phyloP scores from a whole-genome alignment of 2,888 invertebrate genomes.

The Drosophila mimetica region DNA sequence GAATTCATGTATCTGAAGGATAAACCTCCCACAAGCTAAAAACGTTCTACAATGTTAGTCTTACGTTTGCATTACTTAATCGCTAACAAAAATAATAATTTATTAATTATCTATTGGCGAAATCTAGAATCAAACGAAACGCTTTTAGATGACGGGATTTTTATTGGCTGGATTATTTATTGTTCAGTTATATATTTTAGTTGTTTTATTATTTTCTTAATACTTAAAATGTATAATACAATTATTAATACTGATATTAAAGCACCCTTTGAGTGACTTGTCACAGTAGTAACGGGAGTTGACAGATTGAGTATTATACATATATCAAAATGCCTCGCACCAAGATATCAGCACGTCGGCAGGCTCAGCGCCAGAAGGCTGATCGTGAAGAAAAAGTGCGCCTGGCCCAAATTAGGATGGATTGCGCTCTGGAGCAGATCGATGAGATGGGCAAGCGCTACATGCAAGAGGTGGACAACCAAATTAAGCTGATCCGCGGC shows the following conservation, averaged over 20 bases:
- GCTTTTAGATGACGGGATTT: not conserved
- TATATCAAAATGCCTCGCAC: conserved; percentile 12
- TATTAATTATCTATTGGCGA: not conserved
- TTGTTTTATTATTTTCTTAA: no score
- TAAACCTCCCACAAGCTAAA: not conserved
- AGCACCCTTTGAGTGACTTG: conserved; percentile 1
- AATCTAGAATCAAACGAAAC: not conserved
- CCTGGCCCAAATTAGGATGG: conserved; percentile 72
- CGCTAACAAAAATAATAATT: no score
- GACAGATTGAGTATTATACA: not conserved
- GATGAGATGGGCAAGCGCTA: conserved; percentile 56
- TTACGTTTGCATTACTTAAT: not conserved
- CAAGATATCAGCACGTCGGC: not conserved
- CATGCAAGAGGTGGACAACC: conserved; percentile 46
- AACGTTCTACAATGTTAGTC: not conserved
- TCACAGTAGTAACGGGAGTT: no score
- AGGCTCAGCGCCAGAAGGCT: conserved; percentile 2
- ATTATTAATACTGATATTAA: not conserved
- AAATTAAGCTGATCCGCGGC: conserved; percentile 52
- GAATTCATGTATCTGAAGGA: not conserved
- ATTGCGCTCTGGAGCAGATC: conserved; percentile 59
- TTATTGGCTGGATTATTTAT: no score
- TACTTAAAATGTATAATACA: not conserved
- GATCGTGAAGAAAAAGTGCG: conserved; percentile 45
- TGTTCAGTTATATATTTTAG: not conserved